Conservation (phyloP, 2,113 vertebrate species). For the Eleginops maclovinus region DNA sequence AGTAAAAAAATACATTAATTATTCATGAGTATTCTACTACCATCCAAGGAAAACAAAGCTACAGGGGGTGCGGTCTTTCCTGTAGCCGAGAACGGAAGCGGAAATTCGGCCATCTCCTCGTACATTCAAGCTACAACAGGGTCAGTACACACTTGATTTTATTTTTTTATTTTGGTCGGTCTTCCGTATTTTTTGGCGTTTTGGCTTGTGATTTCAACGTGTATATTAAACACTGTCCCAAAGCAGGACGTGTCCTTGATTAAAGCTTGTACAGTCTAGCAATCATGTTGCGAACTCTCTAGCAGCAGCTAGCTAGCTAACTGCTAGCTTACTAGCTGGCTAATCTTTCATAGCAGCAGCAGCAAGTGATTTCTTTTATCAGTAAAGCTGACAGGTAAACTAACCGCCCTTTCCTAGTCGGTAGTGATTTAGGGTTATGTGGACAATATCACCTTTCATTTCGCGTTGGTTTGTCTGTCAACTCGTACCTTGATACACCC, state of each 20-base stretch:
- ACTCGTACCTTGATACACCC: neutral
- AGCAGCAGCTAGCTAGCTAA: constrained; percentile 57
- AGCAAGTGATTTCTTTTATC: constrained; percentile 61
- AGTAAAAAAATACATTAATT: constrained; percentile 4
- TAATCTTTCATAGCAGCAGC: constrained; percentile 53
- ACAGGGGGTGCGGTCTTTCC: constrained; percentile 81
- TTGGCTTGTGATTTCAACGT: constrained; percentile 19
- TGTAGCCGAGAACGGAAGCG: constrained; percentile 82
- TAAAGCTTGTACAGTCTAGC: constrained; percentile 9
- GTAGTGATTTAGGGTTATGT: constrained; percentile 11
- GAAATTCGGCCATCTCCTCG: constrained; percentile 88
- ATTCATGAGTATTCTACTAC: constrained; percentile 55
- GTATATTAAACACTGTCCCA: neutral
- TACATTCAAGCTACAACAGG: constrained; percentile 80
- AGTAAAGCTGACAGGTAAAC: constrained; percentile 42
- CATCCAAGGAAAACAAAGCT: constrained; percentile 66
- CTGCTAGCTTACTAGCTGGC: constrained; percentile 53
- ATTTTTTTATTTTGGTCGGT: constrained; percentile 35
- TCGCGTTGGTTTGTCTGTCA: neutral
- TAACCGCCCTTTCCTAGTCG: neutral
- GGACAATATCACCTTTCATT: neutral
- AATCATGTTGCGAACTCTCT: constrained; percentile 65
- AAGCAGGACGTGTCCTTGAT: constrained; percentile 38
- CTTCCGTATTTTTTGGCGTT: constrained; percentile 22
- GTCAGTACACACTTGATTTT: constrained; percentile 81